Conservation (phyloP, 2,888 invertebrate genomes). For the Cloeon dipterum region DNA sequence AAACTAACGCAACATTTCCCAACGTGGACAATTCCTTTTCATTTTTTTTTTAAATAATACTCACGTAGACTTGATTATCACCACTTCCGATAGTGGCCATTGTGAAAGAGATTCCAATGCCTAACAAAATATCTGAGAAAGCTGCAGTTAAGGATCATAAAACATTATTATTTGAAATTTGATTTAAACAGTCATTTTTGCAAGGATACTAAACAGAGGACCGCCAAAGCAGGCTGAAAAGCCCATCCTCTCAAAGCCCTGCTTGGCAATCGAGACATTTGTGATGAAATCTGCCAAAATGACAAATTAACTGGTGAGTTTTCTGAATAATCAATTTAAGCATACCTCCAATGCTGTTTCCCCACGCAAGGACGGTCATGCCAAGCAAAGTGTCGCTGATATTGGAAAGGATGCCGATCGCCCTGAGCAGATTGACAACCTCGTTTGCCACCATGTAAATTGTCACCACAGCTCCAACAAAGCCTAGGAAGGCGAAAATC, state of each 20-base stretch:
- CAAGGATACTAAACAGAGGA: constrained; percentile 34
- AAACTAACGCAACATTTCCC: too few species aligned
- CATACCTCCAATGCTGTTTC: constrained; percentile 30
- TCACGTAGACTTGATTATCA: constrained; percentile 2
- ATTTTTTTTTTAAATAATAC: too few species aligned
- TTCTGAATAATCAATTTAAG: constrained; percentile 11
- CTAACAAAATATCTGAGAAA: constrained; percentile 16
- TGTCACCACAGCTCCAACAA: constrained; percentile 28
- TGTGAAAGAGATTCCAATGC: constrained; percentile 20
- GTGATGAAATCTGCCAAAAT: constrained; percentile 31
- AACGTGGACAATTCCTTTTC: too few species aligned
- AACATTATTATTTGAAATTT: neutral
- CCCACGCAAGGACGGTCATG: constrained; percentile 38
- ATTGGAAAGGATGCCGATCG: constrained; percentile 30
- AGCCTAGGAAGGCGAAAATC: constrained; percentile 29
- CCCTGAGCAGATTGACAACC: constrained; percentile 27
- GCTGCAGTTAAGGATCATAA: too few species aligned
- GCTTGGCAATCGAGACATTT: constrained; percentile 30
- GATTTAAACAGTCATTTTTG: neutral
- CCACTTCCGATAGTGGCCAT: constrained; percentile 10
- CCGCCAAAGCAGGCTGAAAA: constrained; percentile 43
- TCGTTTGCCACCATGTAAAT: constrained; percentile 36
- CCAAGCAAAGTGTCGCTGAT: constrained; percentile 34
- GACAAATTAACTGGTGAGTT: too few species aligned
- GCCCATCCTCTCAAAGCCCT: constrained; percentile 38